Conservation (phyloP, 1,140 invertebrate species). For the Diuraphis noxia region DNA sequence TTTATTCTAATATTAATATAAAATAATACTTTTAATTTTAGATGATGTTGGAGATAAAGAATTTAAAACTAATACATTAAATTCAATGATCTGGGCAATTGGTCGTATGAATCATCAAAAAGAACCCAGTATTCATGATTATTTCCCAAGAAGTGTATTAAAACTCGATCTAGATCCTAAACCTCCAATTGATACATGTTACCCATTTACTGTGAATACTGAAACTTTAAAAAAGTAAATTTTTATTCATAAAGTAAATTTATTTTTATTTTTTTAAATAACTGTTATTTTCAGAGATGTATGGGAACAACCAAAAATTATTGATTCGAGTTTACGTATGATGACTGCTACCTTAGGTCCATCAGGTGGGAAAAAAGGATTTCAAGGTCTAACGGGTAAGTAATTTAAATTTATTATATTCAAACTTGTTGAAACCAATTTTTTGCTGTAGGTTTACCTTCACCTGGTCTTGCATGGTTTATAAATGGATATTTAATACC, state of each 20-base stretch:
- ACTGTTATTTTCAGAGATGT: constrained; percentile 60
- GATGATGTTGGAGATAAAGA: constrained; percentile 79
- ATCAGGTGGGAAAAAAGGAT: constrained; percentile 76
- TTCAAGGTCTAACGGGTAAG: constrained; percentile 74
- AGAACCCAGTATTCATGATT: constrained; percentile 81
- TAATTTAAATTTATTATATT: background rate
- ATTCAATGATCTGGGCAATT: constrained; percentile 82
- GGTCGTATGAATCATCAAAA: constrained; percentile 77
- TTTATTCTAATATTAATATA: background rate
- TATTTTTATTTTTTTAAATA: background rate
- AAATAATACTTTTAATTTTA: constrained; percentile 59
- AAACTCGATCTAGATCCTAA: constrained; percentile 70
- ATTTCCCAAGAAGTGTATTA: constrained; percentile 74
- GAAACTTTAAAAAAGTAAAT: constrained; percentile 40
- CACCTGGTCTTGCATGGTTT: constrained; percentile 73
- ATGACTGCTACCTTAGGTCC: constrained; percentile 80
- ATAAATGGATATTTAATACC: constrained; percentile 86
- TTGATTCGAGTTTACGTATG: constrained; percentile 75
- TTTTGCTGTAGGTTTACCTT: constrained; percentile 62
- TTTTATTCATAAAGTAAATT: background rate
- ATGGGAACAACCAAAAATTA: constrained; percentile 78
- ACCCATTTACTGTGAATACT: constrained; percentile 66
- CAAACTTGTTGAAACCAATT: background rate
- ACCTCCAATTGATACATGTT: constrained; percentile 69
- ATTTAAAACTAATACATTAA: constrained; percentile 68